Evolutionary conservation across 2,797 vertebrate species (phyloP).

Genomic region (Coluber constrictor): DNA sequence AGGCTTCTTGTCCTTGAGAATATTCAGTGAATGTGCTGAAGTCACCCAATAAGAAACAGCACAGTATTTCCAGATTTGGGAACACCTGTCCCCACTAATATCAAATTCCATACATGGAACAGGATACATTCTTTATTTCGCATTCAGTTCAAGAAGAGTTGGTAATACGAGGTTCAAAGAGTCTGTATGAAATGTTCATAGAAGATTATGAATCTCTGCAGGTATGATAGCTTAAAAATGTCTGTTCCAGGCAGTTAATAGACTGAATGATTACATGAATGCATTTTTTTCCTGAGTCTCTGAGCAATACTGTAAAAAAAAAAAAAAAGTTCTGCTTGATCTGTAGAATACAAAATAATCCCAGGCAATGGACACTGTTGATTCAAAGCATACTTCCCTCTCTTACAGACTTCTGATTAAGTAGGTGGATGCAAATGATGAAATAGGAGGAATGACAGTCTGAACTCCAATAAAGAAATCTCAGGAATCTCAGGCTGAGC

Average conservation of each 20-base stretch:
- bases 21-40: neutral
- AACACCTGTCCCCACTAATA: neutral
- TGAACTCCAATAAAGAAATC: neutral
- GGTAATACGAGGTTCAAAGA: neutral
- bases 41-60: neutral
- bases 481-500: neutral
- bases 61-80: neutral
- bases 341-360: neutral
- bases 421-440: neutral
- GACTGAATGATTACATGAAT: neutral
- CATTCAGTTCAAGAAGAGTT: neutral
- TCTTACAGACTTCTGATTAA: neutral
- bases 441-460: neutral
- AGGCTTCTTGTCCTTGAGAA: neutral
- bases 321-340: neutral
- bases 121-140: neutral
- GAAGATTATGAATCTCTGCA: neutral
- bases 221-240: neutral
- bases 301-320: neutral
- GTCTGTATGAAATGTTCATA: neutral
- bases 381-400: neutral
- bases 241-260: neutral
- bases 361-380: neutral
- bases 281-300: neutral
- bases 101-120: neutral